phyloP scores from a whole-genome alignment of 2,888 invertebrate species.

The Sacculina carcini region DNA sequence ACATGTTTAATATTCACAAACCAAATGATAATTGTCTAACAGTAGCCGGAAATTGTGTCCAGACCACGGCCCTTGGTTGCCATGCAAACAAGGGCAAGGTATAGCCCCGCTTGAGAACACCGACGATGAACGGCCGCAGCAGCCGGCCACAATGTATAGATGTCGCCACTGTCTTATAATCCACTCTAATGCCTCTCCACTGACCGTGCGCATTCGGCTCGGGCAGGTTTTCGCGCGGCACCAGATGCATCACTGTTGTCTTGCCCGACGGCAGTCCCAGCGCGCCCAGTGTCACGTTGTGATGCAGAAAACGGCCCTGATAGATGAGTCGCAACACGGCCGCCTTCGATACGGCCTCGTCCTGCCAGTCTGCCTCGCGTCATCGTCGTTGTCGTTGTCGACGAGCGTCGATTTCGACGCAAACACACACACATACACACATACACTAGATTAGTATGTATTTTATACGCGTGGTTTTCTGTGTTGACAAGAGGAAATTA shows the following conservation, averaged over 20 bases:
- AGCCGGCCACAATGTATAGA: not conserved
- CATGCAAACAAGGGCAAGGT: not conserved
- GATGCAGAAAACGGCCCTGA: slow-evolving; percentile 97
- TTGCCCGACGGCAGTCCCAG: slow-evolving; percentile 87
- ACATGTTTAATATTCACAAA: no score
- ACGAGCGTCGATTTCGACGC: not conserved
- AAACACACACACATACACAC: not conserved
- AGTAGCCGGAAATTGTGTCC: no score
- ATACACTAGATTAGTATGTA: not conserved
- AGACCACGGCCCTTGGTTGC: no score
- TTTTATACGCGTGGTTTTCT: no score
- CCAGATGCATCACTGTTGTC: slow-evolving; percentile 99
- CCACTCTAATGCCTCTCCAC: no score
- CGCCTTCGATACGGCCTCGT: slow-evolving; percentile 81
- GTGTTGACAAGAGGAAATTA: no score
- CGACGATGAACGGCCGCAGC: not conserved
- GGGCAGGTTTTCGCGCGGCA: slow-evolving; percentile 93
- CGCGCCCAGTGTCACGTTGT: slow-evolving; percentile 93
- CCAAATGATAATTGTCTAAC: no score
- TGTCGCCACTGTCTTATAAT: not conserved
- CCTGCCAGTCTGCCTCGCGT: slow-evolving; percentile 57
- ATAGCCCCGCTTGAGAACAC: not conserved
- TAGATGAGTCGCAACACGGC: slow-evolving; percentile 97
- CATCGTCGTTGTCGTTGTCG: no score
- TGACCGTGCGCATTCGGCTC: slow-evolving; percentile 93